A percentile compares a stretch with the other conserved stretches of the same genome.
phyloP scores from a whole-genome alignment of 2,113 vertebrate genomes.

The Notiomystis cincta region DNA sequence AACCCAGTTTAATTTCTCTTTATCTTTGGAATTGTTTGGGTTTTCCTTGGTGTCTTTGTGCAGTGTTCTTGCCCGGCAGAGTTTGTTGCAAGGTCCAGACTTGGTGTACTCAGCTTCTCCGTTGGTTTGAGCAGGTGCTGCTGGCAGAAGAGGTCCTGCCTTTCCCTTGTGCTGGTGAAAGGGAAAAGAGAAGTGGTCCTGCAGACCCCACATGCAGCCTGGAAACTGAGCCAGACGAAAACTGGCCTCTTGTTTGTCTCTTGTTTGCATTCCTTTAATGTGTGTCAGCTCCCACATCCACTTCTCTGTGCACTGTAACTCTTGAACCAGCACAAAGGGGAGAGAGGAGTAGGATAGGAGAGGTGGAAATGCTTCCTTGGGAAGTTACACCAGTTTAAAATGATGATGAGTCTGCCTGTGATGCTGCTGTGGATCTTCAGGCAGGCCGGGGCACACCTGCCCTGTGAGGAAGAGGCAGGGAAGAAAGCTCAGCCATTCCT shows the following conservation, averaged over 20 bases:
- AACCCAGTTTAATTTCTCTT: not conserved
- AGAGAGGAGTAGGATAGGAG: not conserved
- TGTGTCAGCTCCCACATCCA: not conserved
- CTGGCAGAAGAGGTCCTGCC: not conserved
- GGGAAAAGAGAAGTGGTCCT: not conserved
- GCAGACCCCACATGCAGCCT: not conserved
- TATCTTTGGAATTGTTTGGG: not conserved
- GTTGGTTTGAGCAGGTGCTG: not conserved
- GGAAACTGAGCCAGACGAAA: not conserved
- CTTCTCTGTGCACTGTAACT: not conserved
- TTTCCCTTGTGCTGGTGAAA: not conserved
- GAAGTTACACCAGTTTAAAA: not conserved
- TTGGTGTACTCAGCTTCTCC: not conserved
- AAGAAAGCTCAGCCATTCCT: not conserved
- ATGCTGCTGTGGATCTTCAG: not conserved
- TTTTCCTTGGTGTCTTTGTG: not conserved
- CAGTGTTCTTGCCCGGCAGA: accelerated
- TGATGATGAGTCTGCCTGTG: not conserved
- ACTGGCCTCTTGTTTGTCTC: not conserved
- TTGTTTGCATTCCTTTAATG: not conserved
- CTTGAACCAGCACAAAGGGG: not conserved
- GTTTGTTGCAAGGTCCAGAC: not conserved
- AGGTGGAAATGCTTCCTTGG: not conserved
- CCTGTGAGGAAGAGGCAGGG: not conserved
- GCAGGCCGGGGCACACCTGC: not conserved